These are phyloP conservation scores for Sphaerophoria rueppellii DNA, from an alignment of 2,888 invertebrate genomes.

Conservation along the genomic window DNA sequence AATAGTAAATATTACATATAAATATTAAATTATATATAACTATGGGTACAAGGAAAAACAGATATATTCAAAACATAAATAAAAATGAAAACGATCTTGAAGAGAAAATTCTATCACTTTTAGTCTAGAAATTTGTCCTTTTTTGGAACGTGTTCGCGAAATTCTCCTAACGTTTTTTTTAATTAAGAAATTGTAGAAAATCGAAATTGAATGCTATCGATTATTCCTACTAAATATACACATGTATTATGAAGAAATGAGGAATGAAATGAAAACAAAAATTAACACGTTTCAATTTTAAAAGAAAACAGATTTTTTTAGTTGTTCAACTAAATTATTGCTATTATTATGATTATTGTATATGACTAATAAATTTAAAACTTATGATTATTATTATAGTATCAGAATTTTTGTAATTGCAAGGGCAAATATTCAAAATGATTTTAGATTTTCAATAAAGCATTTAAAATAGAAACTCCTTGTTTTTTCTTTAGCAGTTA, in stretches of 20 bases:
- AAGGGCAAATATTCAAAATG: constrained; percentile 51
- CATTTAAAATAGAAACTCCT: constrained; percentile 51
- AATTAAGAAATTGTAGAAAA: background rate
- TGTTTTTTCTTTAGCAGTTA: background rate
- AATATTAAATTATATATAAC: constrained; percentile 53
- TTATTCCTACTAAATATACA: background rate
- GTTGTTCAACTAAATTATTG: constrained; percentile 49
- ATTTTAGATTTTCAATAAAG: constrained; percentile 70
- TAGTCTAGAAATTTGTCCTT: constrained; percentile 49
- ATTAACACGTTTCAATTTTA: constrained; percentile 22
- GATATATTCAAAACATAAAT: constrained; percentile 33
- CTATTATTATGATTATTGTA: constrained; percentile 54
- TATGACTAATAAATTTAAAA: constrained; percentile 46
- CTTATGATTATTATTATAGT: constrained; percentile 60
- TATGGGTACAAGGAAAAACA: constrained; percentile 65
- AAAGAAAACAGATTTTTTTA: constrained; percentile 46
- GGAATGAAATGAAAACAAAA: background rate
- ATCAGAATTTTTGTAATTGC: constrained; percentile 32
- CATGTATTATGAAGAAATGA: background rate
- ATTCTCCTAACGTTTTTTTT: constrained; percentile 7
- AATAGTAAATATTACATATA: constrained; percentile 48
- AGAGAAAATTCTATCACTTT: constrained; percentile 42
- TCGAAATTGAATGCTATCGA: background rate
- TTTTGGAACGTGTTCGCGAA: constrained; percentile 33
- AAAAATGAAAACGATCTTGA: constrained; percentile 36